Percentiles rank a stretch among this genome's conserved stretches.
phyloP scores from a whole-genome alignment of 2,113 vertebrate species.

The Peromyscus californicus region DNA sequence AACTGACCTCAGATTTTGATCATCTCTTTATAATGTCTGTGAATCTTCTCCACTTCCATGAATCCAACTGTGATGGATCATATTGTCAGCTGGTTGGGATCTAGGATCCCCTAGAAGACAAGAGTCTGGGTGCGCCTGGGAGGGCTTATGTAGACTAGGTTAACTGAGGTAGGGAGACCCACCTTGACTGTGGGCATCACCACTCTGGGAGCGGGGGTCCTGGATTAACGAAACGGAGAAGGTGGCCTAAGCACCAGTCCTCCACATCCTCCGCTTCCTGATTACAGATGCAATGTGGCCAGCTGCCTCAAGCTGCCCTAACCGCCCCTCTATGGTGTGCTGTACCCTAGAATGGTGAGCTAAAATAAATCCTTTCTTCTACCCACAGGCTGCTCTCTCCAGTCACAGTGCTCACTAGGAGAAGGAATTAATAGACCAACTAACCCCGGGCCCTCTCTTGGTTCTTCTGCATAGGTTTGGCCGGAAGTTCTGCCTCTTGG shows the following conservation, averaged over 20 bases:
- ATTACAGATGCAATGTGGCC: background rate
- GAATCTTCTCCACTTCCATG: background rate
- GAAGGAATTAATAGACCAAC: background rate
- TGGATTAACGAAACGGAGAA: background rate
- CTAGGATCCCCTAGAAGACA: background rate
- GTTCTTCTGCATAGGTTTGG: slow-evolving; percentile 80
- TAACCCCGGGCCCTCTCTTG: background rate
- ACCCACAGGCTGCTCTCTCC: background rate
- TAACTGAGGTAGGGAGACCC: background rate
- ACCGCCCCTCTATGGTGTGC: background rate
- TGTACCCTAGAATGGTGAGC: background rate
- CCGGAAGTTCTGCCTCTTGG: slow-evolving; percentile 82
- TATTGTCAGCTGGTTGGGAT: background rate
- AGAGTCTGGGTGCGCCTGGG: background rate
- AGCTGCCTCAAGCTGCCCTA: background rate
- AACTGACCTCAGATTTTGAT: background rate
- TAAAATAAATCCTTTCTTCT: no score
- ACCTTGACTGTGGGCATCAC: background rate
- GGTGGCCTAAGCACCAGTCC: background rate
- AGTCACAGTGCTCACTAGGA: background rate
- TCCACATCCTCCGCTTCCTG: background rate
- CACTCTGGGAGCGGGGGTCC: background rate
- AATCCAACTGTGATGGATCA: background rate
- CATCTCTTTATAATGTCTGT: background rate
- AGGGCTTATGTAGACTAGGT: background rate